Evolutionary conservation across 2,888 invertebrate species (phyloP).

Genomic region (Scaptomyza caliginosa): DNA sequence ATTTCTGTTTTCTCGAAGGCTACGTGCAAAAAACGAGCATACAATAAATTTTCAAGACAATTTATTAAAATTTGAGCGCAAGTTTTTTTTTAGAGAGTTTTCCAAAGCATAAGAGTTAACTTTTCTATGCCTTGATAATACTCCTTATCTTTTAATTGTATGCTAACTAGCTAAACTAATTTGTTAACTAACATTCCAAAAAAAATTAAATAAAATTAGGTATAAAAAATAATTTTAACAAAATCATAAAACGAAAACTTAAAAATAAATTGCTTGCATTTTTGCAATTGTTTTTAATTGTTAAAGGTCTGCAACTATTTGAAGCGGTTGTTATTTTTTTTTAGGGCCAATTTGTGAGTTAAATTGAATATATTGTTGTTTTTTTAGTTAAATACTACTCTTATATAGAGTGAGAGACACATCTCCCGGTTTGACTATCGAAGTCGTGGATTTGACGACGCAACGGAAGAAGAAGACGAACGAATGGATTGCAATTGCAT

Average conservation of each 20-base stretch:
- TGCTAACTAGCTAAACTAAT: conserved; percentile 29
- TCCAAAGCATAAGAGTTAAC: background rate
- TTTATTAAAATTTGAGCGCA: too few relatives aligned
- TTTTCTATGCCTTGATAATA: conserved; percentile 1
- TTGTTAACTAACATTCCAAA: conserved; percentile 29
- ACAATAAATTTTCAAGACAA: conserved; percentile 14
- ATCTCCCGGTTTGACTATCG: conserved; percentile 67
- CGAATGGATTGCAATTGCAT: conserved; percentile 41
- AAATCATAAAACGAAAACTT: conserved; percentile 32
- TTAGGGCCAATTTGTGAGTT: conserved; percentile 32
- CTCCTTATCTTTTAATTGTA: background rate
- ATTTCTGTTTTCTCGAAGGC: conserved; percentile 13
- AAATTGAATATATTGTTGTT: conserved; percentile 6
- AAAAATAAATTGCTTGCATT: conserved; percentile 34
- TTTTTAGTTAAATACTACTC: conserved; percentile 24
- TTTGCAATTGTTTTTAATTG: conserved; percentile 21
- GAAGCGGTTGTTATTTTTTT: conserved; percentile 40
- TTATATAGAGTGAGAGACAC: conserved; percentile 20
- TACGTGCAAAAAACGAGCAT: conserved; percentile 53
- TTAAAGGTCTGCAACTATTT: conserved; percentile 26
- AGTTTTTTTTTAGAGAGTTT: background rate
- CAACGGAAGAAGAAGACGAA: conserved; percentile 50
- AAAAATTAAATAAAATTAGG: conserved; percentile 18
- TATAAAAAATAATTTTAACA: conserved; percentile 11
- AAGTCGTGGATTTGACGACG: conserved; percentile 75